phyloP scores from a whole-genome alignment of 1,140 invertebrate genomes.

The Cydia amplana region DNA sequence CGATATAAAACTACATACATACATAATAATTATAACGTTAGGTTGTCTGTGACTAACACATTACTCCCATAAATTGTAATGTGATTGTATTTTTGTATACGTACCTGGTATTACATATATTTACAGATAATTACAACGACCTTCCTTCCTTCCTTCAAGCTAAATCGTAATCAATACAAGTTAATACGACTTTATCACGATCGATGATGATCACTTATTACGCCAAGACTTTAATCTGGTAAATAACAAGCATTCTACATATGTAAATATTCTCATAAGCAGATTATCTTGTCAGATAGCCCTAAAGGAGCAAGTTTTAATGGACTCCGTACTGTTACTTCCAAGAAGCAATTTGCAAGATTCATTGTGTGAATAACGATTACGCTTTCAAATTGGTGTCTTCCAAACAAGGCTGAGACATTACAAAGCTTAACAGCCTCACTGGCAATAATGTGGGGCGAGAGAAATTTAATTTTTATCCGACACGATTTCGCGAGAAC shows the following conservation, averaged over 20 bases:
- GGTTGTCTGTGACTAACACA: too few relatives aligned
- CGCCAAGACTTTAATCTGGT: slow-evolving; percentile 6
- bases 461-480: slow-evolving; percentile 23
- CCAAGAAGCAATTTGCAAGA: slow-evolving; percentile 18
- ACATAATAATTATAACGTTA: too few relatives aligned
- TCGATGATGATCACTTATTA: not conserved
- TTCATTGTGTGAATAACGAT: slow-evolving; percentile 29
- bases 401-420: slow-evolving; percentile 18
- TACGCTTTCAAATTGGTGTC: slow-evolving; percentile 27
- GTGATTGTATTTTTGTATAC: too few relatives aligned
- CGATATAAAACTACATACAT: too few relatives aligned
- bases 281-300: slow-evolving; percentile 13
- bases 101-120: too few relatives aligned
- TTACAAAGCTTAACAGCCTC: slow-evolving; percentile 22
- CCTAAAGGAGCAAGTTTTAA: slow-evolving; percentile 16
- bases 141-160: too few relatives aligned
- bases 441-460: not conserved
- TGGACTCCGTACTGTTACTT: slow-evolving; percentile 1
- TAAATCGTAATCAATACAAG: not conserved
- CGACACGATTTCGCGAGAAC: slow-evolving; percentile 3
- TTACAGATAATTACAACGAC: too few relatives aligned
- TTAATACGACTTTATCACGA: not conserved
- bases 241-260: not conserved
- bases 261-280: not conserved
- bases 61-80: too few relatives aligned